Conservation (phyloP, 2,888 invertebrate genomes). For the Drosophila borealis region DNA sequence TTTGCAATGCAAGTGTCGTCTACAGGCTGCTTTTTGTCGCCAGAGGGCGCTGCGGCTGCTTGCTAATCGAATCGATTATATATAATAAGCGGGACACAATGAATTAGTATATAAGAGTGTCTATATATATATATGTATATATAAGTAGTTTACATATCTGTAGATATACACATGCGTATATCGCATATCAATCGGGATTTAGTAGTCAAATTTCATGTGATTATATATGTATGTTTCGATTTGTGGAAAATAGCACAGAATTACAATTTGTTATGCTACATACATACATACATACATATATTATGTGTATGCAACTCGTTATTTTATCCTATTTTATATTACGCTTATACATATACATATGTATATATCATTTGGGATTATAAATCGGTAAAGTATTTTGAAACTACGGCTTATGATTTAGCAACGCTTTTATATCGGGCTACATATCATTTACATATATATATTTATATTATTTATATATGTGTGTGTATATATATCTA, state of each 20-base stretch:
- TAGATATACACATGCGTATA: constrained; percentile 12
- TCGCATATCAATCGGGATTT: constrained; percentile 12
- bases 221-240: constrained; percentile 9
- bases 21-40: neutral
- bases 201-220: constrained; percentile 27
- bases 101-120: neutral
- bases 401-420: constrained; percentile 32
- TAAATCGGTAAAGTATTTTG: constrained; percentile 23
- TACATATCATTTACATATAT: constrained; percentile 31
- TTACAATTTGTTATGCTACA: constrained; percentile 15
- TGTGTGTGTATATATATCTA: constrained; percentile 27
- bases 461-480: constrained; percentile 24
- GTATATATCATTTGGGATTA: constrained; percentile 24
- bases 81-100: constrained; percentile 3
- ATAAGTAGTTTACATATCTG: constrained; percentile 15
- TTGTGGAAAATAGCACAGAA: constrained; percentile 26
- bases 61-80: constrained; percentile 2
- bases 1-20: neutral
- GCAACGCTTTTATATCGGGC: constrained; percentile 24
- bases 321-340: constrained; percentile 13
- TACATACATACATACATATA: constrained; percentile 16
- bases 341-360: constrained; percentile 14
- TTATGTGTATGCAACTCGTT: constrained; percentile 12
- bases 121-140: neutral
- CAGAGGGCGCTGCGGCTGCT: neutral